phyloP scores from a whole-genome alignment of 2,888 invertebrate genomes.

The Scelioninae gen. 1 region DNA sequence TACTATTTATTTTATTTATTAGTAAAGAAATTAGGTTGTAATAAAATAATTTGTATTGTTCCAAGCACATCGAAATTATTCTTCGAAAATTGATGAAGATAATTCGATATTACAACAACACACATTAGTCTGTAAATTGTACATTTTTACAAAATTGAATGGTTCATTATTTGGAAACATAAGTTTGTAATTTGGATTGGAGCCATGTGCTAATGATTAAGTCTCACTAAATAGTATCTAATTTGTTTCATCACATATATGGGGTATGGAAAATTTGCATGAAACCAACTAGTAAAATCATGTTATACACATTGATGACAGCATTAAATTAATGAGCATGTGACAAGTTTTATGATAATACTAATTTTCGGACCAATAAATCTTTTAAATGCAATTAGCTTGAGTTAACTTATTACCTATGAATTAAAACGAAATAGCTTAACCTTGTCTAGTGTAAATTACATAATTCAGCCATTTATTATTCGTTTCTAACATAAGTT shows the following conservation, averaged over 20 bases:
- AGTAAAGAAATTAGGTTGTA: too few relatives aligned
- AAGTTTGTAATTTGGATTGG: slow-evolving; percentile 28
- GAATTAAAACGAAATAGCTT: slow-evolving; percentile 37
- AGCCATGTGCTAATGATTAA: slow-evolving; percentile 35
- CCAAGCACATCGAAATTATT: too few relatives aligned
- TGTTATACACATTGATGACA: slow-evolving; percentile 36
- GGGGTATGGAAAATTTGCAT: slow-evolving; percentile 19
- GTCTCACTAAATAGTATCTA: slow-evolving; percentile 24
- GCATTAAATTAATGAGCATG: slow-evolving; percentile 26
- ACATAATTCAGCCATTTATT: slow-evolving; percentile 15
- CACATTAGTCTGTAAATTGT: neutral
- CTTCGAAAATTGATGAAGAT: too few relatives aligned
- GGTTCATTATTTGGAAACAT: slow-evolving; percentile 13
- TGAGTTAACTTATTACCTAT: slow-evolving; percentile 39
- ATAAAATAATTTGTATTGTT: too few relatives aligned
- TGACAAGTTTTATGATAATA: slow-evolving; percentile 50
- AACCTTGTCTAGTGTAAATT: slow-evolving; percentile 36
- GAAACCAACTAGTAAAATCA: slow-evolving; percentile 1
- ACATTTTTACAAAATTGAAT: neutral
- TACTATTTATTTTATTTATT: too few relatives aligned
- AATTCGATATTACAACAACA: too few relatives aligned
- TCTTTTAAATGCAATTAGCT: slow-evolving; percentile 50
- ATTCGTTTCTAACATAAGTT: slow-evolving; percentile 15
- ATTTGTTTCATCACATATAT: slow-evolving; percentile 23
- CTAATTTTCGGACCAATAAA: slow-evolving; percentile 44